phyloP scores from a whole-genome alignment of 2,113 vertebrate genomes.

The Rhombomys opimus region DNA sequence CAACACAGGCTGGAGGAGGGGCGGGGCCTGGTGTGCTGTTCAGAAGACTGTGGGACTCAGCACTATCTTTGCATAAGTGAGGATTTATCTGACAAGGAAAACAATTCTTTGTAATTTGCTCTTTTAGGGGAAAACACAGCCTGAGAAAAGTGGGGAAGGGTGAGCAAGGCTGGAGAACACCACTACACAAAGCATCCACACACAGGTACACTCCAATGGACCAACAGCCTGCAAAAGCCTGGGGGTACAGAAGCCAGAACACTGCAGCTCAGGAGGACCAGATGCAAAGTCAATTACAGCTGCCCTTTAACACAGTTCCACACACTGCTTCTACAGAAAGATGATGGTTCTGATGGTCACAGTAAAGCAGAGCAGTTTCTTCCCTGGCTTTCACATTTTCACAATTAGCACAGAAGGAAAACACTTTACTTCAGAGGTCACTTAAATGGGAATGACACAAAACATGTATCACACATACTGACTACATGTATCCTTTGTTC shows the following conservation, averaged over 20 bases:
- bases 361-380: not conserved
- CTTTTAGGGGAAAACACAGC: not conserved
- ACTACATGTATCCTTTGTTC: not conserved
- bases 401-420: not conserved
- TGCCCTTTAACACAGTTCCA: not conserved
- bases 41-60: not conserved
- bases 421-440: not conserved
- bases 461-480: not conserved
- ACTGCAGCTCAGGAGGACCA: not conserved
- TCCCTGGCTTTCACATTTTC: not conserved
- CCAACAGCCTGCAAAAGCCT: too few relatives aligned
- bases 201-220: not conserved
- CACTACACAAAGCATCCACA: not conserved
- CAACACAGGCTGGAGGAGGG: not conserved
- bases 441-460: not conserved
- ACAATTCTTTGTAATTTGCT: not conserved
- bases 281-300: not conserved
- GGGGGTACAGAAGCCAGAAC: not conserved
- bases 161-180: not conserved
- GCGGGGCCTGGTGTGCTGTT: accelerated
- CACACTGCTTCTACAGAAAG: not conserved
- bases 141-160: not conserved
- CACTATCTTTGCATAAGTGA: not conserved
- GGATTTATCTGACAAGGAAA: not conserved
- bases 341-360: not conserved